Conservation (phyloP, 2,888 invertebrate genomes). For the Meloe dianella region DNA sequence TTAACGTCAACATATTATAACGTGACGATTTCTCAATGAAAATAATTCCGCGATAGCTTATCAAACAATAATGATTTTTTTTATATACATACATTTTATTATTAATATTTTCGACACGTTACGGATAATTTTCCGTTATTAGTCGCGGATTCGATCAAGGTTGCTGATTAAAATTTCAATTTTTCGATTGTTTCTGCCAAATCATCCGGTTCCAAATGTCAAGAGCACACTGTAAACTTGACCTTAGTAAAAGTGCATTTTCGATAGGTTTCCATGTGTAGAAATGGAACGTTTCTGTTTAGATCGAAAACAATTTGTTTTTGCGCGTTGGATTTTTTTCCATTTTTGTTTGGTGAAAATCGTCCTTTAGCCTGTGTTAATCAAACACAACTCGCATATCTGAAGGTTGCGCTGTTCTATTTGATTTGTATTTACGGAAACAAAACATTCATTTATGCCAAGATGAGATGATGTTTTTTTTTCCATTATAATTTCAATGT, state of each 20-base stretch:
- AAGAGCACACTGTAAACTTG: neutral
- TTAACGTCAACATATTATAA: neutral
- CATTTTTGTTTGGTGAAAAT: neutral
- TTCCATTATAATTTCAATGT: neutral
- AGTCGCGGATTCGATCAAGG: neutral
- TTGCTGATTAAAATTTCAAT: neutral
- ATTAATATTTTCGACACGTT: neutral
- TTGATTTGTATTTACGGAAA: neutral
- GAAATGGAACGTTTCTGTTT: neutral
- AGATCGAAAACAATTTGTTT: neutral
- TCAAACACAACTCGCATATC: neutral
- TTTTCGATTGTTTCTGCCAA: neutral
- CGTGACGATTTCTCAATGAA: slow-evolving; percentile 7
- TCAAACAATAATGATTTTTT: neutral
- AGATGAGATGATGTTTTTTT: neutral
- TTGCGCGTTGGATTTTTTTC: too few species aligned
- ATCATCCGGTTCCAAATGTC: neutral
- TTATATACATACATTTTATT: too few species aligned
- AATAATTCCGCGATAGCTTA: neutral
- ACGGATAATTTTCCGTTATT: neutral
- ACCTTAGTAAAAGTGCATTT: slow-evolving; percentile 8
- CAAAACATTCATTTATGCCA: neutral
- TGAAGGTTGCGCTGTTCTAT: neutral
- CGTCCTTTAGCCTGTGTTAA: neutral
- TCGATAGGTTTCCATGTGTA: neutral